phyloP scores from a whole-genome alignment of 1,140 invertebrate genomes.

The Procambarus clarkii region DNA sequence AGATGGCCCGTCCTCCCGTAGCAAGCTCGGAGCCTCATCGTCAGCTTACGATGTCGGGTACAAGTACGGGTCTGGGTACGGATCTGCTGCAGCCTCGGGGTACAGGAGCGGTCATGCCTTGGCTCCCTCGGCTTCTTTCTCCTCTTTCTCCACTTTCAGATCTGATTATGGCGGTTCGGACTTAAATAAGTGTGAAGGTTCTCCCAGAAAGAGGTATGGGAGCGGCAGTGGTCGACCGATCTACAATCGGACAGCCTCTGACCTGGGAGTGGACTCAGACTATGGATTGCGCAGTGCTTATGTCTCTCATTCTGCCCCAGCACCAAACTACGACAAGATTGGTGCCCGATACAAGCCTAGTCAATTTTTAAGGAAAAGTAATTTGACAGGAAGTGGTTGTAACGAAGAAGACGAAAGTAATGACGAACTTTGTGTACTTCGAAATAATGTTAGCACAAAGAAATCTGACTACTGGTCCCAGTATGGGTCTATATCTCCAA shows the following conservation, averaged over 20 bases:
- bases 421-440: constrained; percentile 28
- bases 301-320: constrained; percentile 25
- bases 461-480: constrained; percentile 71
- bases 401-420: constrained; percentile 66
- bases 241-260: constrained; percentile 60
- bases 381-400: constrained; percentile 35
- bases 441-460: constrained; percentile 47
- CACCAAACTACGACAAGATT: constrained; percentile 69
- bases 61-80: constrained; percentile 11
- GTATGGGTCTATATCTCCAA: constrained; percentile 54
- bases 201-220: constrained; percentile 42
- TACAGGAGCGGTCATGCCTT: constrained; percentile 44
- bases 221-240: constrained; percentile 21
- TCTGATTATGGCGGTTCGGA: constrained; percentile 63
- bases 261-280: constrained; percentile 37
- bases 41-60: constrained; percentile 6
- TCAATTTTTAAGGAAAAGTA: constrained; percentile 67
- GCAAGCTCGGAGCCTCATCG: not conserved
- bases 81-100: not conserved
- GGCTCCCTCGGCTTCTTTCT: constrained; percentile 68
- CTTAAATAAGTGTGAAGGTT: constrained; percentile 18
- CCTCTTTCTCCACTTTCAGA: constrained; percentile 69
- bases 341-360: constrained; percentile 70
- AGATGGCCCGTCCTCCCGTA: not conserved
- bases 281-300: constrained; percentile 60